phyloP scores from a whole-genome alignment of 1,140 invertebrate species.

The Pseudomyrmex pallidus region DNA sequence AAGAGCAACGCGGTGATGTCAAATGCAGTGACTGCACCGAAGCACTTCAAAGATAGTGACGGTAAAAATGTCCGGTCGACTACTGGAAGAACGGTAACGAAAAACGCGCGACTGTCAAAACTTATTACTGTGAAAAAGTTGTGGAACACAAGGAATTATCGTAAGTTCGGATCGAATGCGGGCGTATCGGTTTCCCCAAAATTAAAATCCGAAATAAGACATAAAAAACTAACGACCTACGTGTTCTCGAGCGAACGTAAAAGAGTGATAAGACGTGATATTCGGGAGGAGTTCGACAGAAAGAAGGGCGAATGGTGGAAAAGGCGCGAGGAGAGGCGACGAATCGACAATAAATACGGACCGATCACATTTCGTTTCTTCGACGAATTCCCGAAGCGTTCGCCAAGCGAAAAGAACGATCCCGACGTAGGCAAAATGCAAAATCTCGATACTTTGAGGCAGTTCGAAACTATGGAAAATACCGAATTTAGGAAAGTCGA shows the following conservation, averaged over 20 bases:
- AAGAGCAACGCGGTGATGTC: conserved; percentile 14
- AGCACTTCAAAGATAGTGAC: not conserved
- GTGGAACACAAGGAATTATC: not conserved
- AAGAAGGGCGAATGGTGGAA: not conserved
- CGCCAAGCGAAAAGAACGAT: not conserved
- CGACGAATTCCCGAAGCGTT: conserved; percentile 3
- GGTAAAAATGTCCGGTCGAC: conserved; percentile 7
- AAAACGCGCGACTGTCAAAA: conserved; percentile 14
- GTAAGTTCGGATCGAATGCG: not conserved
- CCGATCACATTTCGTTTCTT: not conserved
- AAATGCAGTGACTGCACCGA: not conserved
- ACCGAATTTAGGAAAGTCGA: not conserved
- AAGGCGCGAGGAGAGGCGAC: not conserved
- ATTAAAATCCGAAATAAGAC: not conserved
- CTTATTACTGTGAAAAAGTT: not conserved
- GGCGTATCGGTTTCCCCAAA: not conserved
- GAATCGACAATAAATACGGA: conserved; percentile 7
- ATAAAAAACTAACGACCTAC: not conserved
- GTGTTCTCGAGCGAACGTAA: conserved; percentile 5
- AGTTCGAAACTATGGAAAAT: not conserved
- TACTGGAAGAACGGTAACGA: not conserved
- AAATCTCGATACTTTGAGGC: conserved; percentile 2
- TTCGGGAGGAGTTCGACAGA: not conserved
- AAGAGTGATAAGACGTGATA: conserved; percentile 27
- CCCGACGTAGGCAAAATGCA: not conserved